Evolutionary conservation across 2,888 invertebrate genomes (phyloP), one percentile per base, ranked within the genome.

Genomic region (Napeogenes sylphis): DNA sequence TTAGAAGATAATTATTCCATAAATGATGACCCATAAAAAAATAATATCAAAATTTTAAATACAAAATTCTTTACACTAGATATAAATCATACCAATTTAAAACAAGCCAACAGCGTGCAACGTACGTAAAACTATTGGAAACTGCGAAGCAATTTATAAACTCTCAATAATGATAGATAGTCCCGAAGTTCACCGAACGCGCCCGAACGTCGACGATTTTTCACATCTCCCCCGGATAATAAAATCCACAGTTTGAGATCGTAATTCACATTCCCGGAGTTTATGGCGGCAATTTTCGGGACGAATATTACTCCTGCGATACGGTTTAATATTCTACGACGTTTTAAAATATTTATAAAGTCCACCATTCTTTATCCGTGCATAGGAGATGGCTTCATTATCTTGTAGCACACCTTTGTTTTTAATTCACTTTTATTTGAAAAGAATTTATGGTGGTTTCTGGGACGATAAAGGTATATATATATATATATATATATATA

Each of bases 331-430:
- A 90, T 88, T 88, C 82, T 77, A 82, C 76, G 80, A 80, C 78
- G 78, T 80, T 86, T 88, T 87, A 80, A 87, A 88, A 85, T 85
- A 87, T 88, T 87, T 87, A 87, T 87, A 82, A 84, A 84, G 79
- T 81, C 71, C 71, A 68, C 71, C 74, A 78, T 80, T 77, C 80
- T 81, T 81, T 76, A 66, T 59, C 63, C 60, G 68, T 30, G 59
- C 64, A 53, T 61, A 56, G 66, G 58, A 60, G 63, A 66, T 62
- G 62, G 55, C 63, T 65, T 64, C 61, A 66, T 69, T 68, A 68
- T 65, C 56, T 62, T 55, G 45, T 53, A 51, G 45, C 45, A 45
- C 32, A 46, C 42, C 35, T 55, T 45, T 30, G 38, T 38, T 55
- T 30, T 61, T 54, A 51, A 59, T 45, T 56, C 54, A 46, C 57